Evolutionary conservation across 2,113 vertebrate genomes (phyloP).

Genomic region (Notarius quadriscutis): DNA sequence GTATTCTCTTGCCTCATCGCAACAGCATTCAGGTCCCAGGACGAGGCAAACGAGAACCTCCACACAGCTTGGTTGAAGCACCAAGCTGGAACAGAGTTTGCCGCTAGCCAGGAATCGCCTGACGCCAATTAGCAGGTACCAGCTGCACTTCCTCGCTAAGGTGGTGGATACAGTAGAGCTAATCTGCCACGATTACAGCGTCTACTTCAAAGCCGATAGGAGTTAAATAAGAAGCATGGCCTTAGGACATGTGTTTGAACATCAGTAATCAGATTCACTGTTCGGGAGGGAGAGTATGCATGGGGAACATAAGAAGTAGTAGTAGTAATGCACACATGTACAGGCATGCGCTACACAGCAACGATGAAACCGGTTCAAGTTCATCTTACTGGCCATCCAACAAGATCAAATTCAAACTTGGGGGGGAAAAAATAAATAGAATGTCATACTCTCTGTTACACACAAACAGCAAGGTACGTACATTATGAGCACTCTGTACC

Average conservation of each 20-base stretch:
- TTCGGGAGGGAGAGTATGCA: background rate
- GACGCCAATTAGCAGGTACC: constrained; percentile 37
- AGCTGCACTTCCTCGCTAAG: constrained; percentile 29
- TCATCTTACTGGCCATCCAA: background rate
- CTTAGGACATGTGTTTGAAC: constrained; percentile 44
- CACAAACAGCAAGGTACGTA: background rate
- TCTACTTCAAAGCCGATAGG: constrained; percentile 42
- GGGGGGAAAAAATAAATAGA: background rate
- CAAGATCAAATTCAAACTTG: background rate
- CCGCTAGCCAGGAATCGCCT: background rate
- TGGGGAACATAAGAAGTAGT: background rate
- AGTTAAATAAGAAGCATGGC: constrained; percentile 19
- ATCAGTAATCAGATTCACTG: constrained; percentile 26
- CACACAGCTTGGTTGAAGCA: background rate
- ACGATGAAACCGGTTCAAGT: background rate
- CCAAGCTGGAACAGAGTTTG: background rate
- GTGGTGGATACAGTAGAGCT: constrained; percentile 30
- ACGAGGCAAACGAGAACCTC: background rate
- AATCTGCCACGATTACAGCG: constrained; percentile 32
- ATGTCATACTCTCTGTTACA: background rate
- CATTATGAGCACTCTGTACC: background rate
- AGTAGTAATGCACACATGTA: background rate
- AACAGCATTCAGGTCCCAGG: background rate
- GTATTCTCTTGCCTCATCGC: background rate
- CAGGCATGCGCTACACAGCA: background rate